Percentiles rank a stretch among this genome's conserved stretches.
phyloP scores from a whole-genome alignment of 1,140 invertebrate species.

The Eufriesea mexicana region DNA sequence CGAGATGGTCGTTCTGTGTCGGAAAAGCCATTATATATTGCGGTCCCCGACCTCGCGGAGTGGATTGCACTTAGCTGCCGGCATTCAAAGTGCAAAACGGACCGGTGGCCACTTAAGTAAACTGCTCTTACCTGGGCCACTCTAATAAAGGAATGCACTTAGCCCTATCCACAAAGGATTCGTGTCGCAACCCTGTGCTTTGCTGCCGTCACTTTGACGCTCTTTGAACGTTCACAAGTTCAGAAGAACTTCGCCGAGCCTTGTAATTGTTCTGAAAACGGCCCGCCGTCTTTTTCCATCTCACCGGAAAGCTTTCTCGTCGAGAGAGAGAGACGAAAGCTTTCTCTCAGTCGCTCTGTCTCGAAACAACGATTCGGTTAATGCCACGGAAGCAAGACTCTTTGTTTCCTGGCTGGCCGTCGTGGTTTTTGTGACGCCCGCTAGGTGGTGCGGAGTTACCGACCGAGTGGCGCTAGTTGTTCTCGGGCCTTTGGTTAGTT shows the following conservation, averaged over 20 bases:
- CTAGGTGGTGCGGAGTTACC: too few species aligned
- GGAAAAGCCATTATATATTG: constrained; percentile 14
- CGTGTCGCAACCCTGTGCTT: not conserved
- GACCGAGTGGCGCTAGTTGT: too few species aligned
- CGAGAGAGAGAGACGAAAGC: not conserved
- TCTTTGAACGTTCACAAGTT: constrained; percentile 5
- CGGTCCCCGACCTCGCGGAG: constrained; percentile 33
- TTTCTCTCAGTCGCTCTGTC: not conserved
- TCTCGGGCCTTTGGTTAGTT: too few species aligned
- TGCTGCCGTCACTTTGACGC: constrained; percentile 30
- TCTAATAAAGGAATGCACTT: constrained; percentile 71
- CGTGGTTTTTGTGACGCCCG: too few species aligned
- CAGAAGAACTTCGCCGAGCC: not conserved
- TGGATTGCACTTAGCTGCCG: constrained; percentile 63
- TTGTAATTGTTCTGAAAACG: constrained; percentile 43
- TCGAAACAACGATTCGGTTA: constrained; percentile 25
- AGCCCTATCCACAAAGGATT: constrained; percentile 50
- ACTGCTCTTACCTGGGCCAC: constrained; percentile 51
- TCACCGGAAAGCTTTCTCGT: not conserved
- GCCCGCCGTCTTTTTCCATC: not conserved
- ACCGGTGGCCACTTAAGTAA: constrained; percentile 62
- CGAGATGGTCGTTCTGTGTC: not conserved
- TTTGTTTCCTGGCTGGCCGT: not conserved
- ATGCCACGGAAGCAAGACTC: too few species aligned
- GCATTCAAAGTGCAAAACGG: constrained; percentile 67